phyloP scores from a whole-genome alignment of 64 coral and sea anemone genomes.

The Stylophora pistillata region DNA sequence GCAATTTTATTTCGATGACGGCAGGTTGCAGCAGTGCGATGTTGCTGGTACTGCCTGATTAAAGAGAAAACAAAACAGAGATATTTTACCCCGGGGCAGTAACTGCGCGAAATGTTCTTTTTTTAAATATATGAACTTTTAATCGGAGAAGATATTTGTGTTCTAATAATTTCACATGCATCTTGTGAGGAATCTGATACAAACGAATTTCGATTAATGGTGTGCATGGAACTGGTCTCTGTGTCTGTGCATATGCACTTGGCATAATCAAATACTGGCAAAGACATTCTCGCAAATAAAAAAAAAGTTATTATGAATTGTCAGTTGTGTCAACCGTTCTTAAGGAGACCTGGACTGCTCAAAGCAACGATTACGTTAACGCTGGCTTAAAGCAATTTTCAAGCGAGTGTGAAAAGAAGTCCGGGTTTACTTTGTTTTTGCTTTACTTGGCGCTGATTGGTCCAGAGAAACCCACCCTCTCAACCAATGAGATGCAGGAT shows the following conservation, averaged over 20 bases:
- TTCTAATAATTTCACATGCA: background rate
- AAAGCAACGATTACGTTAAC: no score
- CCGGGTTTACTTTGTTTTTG: no score
- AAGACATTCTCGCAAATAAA: background rate
- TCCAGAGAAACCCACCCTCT: no score
- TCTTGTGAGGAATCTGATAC: background rate
- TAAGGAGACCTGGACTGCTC: no score
- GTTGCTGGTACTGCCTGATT: background rate
- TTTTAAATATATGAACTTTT: background rate
- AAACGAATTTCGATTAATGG: background rate
- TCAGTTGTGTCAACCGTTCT: background rate
- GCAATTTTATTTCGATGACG: background rate
- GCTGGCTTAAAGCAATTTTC: no score
- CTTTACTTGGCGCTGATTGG: no score
- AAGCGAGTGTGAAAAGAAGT: no score
- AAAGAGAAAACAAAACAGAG: background rate
- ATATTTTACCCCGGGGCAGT: background rate
- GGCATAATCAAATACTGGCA: background rate
- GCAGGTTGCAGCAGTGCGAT: background rate
- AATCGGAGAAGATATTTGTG: background rate
- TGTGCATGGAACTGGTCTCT: background rate
- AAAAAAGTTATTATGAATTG: background rate
- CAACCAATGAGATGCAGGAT: no score
- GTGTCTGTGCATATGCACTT: background rate
- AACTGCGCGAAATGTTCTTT: background rate